Base-by-base conservation (phyloP, 53 echinoderm and acorn worm species). In the Patiria pectinifera region DNA sequence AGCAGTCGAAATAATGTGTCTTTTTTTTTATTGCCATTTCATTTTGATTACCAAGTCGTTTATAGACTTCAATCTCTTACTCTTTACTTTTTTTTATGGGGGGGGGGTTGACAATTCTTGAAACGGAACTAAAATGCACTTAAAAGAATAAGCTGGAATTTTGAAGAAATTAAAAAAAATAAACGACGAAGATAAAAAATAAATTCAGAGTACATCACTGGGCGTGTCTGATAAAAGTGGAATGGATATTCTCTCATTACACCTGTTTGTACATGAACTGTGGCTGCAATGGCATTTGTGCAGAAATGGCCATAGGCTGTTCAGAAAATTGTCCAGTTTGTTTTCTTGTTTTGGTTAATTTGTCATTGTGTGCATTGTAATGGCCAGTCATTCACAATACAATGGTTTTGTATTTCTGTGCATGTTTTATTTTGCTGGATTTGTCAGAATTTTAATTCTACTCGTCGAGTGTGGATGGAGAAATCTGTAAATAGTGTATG, bases 341-440 rank as follows among this genome's bases (percentile, higher is more conserved):
- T 82, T 59, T 60, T 82, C 43, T 25, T n/a, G 25, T n/a, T 18
- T 25, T 14, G 53, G 59, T 25, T 24, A 62, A 7, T 6, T 59
- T 62, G 59, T 83, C 35, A 59, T 62, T 85, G 59, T 69, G 69
- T 85, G 19, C 63, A 59, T 69, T 79, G 46, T 45, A 69, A 6
- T 15, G 85, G 70, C 85, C 59, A 62, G 62, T 47, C 21, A 45
- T 69, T 53, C 66, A 44, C 11, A 44, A 59, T 2, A 21, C 15
- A 23, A n/a, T 76, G 16, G 18, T 76, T n/a, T 3, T 76, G 25
- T 76, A 26, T 26, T 26, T 76, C 45, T 46, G 45, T 79, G 79
- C 24, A 45, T 79, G 45, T 79, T 79, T 45, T 45, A 79, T 79
- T 79, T 46, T 79, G 6, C 24, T 79, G 46, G 46, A 79, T 46